Evolutionary conservation across 2,888 invertebrate genomes (phyloP).

Genomic region (Tridacna crocea): DNA sequence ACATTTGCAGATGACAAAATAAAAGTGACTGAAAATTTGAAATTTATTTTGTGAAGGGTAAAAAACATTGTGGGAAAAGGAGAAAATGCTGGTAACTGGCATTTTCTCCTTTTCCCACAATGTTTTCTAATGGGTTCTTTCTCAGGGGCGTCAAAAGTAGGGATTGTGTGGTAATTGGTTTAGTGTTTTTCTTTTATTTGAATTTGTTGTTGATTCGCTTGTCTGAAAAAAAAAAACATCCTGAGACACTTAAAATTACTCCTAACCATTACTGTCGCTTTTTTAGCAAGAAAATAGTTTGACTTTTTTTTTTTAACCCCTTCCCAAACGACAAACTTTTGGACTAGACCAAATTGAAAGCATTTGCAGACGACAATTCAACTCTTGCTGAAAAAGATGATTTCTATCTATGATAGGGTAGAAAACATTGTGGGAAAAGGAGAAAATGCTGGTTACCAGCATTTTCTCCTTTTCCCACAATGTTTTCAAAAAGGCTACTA

Average conservation of each 20-base stretch:
- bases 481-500: not conserved
- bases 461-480: constrained; percentile 4
- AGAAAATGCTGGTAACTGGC: not conserved
- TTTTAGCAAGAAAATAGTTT: too few relatives aligned
- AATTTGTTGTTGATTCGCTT: too few relatives aligned
- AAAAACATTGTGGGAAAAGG: constrained; percentile 1
- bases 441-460: not conserved
- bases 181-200: too few relatives aligned
- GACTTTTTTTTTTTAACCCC: too few relatives aligned
- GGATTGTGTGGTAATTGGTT: not conserved
- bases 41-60: not conserved
- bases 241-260: too few relatives aligned
- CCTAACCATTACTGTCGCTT: too few relatives aligned
- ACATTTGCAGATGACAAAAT: not conserved
- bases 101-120: constrained; percentile 1
- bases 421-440: constrained; percentile 6
- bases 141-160: not conserved
- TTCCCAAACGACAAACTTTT: constrained; percentile 3
- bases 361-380: not conserved
- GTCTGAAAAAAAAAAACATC: too few relatives aligned
- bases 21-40: not conserved
- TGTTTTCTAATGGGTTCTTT: not conserved
- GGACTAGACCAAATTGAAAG: not conserved
- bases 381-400: too few relatives aligned
- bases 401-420: not conserved